phyloP scores from a whole-genome alignment of 2,797 vertebrate species.

The Schizopygopsis pylzovi region DNA sequence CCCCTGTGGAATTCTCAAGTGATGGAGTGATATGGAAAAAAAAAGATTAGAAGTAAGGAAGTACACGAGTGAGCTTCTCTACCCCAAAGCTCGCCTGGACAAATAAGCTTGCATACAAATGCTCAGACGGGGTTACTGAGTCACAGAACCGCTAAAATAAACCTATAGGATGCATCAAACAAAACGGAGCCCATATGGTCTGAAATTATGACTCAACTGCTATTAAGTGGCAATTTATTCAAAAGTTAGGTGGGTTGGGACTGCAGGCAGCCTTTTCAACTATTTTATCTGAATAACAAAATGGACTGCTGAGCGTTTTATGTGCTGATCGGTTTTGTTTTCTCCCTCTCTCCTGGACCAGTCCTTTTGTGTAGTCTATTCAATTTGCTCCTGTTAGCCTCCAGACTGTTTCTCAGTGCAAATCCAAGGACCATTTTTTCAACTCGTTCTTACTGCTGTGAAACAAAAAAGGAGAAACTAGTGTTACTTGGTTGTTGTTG shows the following conservation, averaged over 20 bases:
- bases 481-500: constrained; percentile 46
- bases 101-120: constrained; percentile 39
- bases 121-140: constrained; percentile 25
- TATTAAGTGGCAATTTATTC: constrained; percentile 52
- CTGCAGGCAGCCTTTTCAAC: constrained; percentile 49
- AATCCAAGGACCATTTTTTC: constrained; percentile 39
- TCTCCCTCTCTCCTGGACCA: constrained; percentile 5
- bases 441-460: constrained; percentile 29
- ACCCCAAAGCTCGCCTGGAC: constrained; percentile 27
- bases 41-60: background rate
- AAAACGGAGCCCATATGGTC: constrained; percentile 44
- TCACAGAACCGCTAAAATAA: constrained; percentile 41
- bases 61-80: constrained; percentile 11
- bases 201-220: constrained; percentile 48
- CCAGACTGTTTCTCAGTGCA: constrained; percentile 30
- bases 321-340: constrained; percentile 33
- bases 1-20: constrained; percentile 24
- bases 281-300: constrained; percentile 53
- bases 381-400: constrained; percentile 8
- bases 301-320: constrained; percentile 28
- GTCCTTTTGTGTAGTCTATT: constrained; percentile 5
- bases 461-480: constrained; percentile 43
- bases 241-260: constrained; percentile 33
- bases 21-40: background rate
- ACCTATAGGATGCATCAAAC: constrained; percentile 39